Conservation (phyloP, 2,113 vertebrate genomes). For the Pionites leucogaster region DNA sequence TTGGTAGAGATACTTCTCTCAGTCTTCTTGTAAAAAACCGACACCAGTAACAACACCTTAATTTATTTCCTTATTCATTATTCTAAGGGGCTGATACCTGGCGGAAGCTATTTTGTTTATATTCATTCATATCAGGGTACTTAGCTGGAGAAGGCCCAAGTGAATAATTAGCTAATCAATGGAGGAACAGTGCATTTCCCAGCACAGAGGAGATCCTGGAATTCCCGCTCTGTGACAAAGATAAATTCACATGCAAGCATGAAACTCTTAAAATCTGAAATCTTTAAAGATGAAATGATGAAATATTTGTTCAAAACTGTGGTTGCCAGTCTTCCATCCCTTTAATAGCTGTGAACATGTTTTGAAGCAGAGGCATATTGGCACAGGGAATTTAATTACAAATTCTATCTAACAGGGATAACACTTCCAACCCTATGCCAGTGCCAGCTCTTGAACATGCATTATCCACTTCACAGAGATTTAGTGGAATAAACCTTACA, state of each 20-base stretch:
- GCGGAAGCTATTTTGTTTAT: constrained; percentile 28
- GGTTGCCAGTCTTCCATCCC: neutral
- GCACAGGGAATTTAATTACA: neutral
- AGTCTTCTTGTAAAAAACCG: neutral
- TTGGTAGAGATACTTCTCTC: constrained; percentile 13
- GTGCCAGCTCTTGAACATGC: neutral
- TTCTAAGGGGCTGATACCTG: constrained; percentile 33
- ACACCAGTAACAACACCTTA: neutral
- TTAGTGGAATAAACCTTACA: neutral
- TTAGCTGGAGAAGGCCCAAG: constrained; percentile 39
- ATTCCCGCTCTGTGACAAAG: neutral
- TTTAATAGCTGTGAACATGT: neutral
- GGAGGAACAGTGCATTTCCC: neutral
- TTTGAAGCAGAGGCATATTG: neutral
- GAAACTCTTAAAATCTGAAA: neutral
- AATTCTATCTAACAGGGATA: neutral
- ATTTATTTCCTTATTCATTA: constrained; percentile 40
- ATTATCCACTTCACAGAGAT: neutral
- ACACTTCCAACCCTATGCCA: neutral
- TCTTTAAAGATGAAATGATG: neutral
- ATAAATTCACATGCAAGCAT: neutral
- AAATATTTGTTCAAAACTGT: neutral
- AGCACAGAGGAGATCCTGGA: neutral
- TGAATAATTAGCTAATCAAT: constrained; percentile 50
- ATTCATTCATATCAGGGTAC: neutral